phyloP scores from a whole-genome alignment of 2,797 vertebrate species.

The Tragelaphus eurycerus region DNA sequence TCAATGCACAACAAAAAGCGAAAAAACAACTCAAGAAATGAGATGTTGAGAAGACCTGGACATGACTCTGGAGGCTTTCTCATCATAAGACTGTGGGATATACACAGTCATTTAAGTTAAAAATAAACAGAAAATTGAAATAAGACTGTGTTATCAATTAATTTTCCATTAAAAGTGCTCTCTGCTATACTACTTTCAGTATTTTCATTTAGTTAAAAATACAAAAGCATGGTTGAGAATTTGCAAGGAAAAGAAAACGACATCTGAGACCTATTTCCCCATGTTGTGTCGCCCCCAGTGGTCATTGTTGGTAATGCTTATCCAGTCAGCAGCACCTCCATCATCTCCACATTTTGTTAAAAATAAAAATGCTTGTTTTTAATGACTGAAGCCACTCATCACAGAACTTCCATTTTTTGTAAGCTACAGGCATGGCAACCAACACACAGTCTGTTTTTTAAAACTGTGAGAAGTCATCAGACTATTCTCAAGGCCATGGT shows the following conservation, averaged over 20 bases:
- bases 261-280: fast-evolving
- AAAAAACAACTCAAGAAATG: neutral
- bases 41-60: neutral
- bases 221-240: neutral
- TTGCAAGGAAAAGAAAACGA: neutral
- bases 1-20: slow-evolving; percentile 35
- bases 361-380: neutral
- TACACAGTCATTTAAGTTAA: slow-evolving; percentile 53
- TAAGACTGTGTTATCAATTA: slow-evolving; percentile 72
- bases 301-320: neutral
- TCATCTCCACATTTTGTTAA: neutral
- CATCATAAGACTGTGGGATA: slow-evolving; percentile 33
- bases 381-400: neutral
- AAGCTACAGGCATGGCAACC: neutral
- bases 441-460: neutral
- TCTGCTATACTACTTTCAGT: neutral
- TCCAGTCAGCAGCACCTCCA: neutral
- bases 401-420: neutral
- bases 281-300: slow-evolving; percentile 65
- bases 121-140: slow-evolving; percentile 54
- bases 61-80: neutral
- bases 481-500: fast-evolving
- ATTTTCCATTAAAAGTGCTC: slow-evolving; percentile 57
- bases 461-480: neutral
- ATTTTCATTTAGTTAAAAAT: neutral